A percentile compares a stretch with the other conserved stretches of the same genome.
These are phyloP conservation scores for Stenoptilia bipunctidactyla DNA, from an alignment of 2,888 invertebrate genomes.

Conservation along the genomic window DNA sequence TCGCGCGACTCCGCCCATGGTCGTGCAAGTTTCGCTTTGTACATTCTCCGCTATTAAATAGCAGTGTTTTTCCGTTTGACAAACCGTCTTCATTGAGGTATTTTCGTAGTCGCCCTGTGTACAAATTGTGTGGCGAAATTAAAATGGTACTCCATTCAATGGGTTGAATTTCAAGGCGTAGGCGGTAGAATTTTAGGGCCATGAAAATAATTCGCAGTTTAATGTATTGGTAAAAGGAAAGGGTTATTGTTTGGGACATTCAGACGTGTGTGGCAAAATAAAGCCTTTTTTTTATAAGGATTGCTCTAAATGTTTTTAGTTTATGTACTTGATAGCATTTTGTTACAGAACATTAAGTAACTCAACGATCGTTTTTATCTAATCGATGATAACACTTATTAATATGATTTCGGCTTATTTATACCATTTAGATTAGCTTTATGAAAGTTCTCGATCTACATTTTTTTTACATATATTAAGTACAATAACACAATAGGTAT, in stretches of 20 bases:
- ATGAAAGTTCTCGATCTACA: too few species aligned
- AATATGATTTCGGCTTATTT: too few species aligned
- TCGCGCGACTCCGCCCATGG: slow-evolving; percentile 48
- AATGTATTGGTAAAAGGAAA: slow-evolving; percentile 1
- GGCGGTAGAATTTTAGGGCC: slow-evolving; percentile 20
- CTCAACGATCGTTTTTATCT: too few species aligned
- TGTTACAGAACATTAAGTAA: too few species aligned
- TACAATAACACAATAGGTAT: too few species aligned
- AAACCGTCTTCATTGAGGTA: neutral
- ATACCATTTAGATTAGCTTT: too few species aligned
- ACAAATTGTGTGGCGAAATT: slow-evolving; percentile 24
- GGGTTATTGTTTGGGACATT: slow-evolving; percentile 1
- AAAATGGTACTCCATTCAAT: slow-evolving; percentile 53
- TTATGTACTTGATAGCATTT: too few species aligned
- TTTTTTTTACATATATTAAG: too few species aligned
- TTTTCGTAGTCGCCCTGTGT: neutral
- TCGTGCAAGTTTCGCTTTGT: slow-evolving; percentile 20
- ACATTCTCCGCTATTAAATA: neutral
- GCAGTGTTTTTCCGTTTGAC: too few species aligned
- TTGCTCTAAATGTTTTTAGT: too few species aligned
- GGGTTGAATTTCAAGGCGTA: slow-evolving; percentile 37
- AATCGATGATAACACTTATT: too few species aligned
- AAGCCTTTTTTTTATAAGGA: too few species aligned
- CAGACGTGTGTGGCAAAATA: neutral
- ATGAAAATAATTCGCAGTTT: slow-evolving; percentile 12